Evolutionary conservation across 2,113 vertebrate genomes (phyloP).

Genomic region (Trogon surrucura): DNA sequence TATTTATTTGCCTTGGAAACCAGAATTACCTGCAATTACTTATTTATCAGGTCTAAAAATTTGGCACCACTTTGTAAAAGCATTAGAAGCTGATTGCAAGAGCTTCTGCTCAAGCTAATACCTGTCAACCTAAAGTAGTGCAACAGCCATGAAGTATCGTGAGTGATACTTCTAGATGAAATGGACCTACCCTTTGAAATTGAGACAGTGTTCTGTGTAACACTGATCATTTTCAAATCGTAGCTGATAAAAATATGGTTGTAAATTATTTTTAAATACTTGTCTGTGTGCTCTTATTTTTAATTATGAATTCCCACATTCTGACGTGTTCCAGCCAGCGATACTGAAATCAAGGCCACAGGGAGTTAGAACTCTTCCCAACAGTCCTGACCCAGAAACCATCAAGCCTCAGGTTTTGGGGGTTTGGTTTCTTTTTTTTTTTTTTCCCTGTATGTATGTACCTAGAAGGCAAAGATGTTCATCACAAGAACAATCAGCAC

Average conservation of each 20-base stretch:
- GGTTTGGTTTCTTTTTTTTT: background rate
- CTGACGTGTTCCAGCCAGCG: background rate
- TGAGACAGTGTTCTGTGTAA: background rate
- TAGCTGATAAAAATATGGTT: background rate
- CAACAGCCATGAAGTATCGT: background rate
- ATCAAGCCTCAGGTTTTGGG: background rate
- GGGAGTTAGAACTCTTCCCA: background rate
- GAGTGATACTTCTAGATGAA: background rate
- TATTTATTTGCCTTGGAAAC: conserved; percentile 28
- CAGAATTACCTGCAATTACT: background rate
- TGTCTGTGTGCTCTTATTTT: background rate
- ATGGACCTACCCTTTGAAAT: background rate
- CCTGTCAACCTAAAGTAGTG: background rate
- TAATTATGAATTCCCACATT: background rate
- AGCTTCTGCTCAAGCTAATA: background rate
- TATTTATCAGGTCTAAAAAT: background rate
- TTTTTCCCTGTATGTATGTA: background rate
- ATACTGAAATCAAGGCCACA: background rate
- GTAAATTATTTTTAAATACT: background rate
- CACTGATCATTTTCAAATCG: background rate
- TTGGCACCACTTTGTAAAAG: background rate
- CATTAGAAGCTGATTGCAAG: background rate
- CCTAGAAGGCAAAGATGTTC: background rate
- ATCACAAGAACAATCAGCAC: background rate
- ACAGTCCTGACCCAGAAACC: background rate